phyloP scores from a whole-genome alignment of 1,140 invertebrate genomes.

The Gyrodactylus bullatarudis region DNA sequence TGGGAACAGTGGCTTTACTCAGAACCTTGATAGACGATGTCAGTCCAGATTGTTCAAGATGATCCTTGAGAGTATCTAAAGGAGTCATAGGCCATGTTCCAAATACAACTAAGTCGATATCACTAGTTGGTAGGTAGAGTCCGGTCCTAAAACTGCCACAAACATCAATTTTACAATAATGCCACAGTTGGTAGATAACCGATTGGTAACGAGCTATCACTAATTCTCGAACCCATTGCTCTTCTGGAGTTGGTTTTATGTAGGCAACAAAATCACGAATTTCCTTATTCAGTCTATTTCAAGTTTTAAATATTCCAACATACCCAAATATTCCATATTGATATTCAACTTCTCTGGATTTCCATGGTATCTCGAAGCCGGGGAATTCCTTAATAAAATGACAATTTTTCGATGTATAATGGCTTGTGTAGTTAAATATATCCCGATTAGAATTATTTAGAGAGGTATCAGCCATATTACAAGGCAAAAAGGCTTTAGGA shows the following conservation, averaged over 20 bases:
- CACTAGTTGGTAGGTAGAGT: slow-evolving; percentile 26
- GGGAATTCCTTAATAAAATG: neutral
- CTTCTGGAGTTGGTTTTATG: slow-evolving; percentile 56
- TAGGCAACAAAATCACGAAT: slow-evolving; percentile 75
- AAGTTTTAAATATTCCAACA: neutral
- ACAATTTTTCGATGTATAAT: neutral
- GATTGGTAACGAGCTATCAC: slow-evolving; percentile 1
- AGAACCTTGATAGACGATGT: slow-evolving; percentile 66
- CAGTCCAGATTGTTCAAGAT: slow-evolving; percentile 48
- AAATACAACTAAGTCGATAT: slow-evolving; percentile 82
- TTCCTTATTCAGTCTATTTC: slow-evolving; percentile 55
- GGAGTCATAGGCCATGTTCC: slow-evolving; percentile 59
- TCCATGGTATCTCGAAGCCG: neutral
- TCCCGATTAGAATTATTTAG: neutral
- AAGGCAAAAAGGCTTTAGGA: neutral
- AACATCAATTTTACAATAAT: neutral
- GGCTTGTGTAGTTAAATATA: neutral
- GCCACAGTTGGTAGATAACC: neutral
- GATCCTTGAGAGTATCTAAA: slow-evolving; percentile 50
- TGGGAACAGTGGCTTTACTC: slow-evolving; percentile 67
- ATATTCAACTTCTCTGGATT: neutral
- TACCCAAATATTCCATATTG: neutral
- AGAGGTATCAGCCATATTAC: neutral
- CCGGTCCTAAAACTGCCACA: slow-evolving; percentile 3
- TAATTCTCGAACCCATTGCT: slow-evolving; percentile 24